These are phyloP conservation scores for Lasioglossum morio DNA, from an alignment of 2,888 invertebrate genomes.

Conservation along the genomic window DNA sequence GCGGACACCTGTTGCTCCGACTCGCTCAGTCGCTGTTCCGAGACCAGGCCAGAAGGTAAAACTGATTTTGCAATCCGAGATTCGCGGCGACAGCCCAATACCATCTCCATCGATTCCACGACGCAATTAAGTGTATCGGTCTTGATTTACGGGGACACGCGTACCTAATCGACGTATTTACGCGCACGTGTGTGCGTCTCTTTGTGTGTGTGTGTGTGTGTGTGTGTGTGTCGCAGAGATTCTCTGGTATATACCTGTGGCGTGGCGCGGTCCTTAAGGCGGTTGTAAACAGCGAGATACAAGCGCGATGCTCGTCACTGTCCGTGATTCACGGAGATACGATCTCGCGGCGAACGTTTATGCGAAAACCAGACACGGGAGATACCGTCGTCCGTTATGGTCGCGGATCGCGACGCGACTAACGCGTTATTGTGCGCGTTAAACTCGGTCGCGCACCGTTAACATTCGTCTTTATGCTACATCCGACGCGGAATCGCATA, in stretches of 20 bases:
- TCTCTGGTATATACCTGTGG: not conserved
- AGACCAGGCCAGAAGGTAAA: not conserved
- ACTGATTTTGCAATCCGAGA: not conserved
- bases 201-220: too few relatives aligned
- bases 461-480: conserved; percentile 31
- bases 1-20: conserved; percentile 47
- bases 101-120: not conserved
- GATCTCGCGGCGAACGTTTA: conserved; percentile 18
- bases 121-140: not conserved
- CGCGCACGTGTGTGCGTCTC: not conserved
- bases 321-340: conserved; percentile 25
- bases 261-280: not conserved
- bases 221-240: not conserved
- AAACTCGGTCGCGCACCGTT: conserved; percentile 52
- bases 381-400: conserved; percentile 4
- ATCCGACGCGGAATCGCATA: not conserved
- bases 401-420: conserved; percentile 38
- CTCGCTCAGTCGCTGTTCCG: not conserved
- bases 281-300: conserved; percentile 16
- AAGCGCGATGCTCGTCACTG: conserved; percentile 5
- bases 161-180: not conserved
- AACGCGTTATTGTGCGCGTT: conserved; percentile 54
- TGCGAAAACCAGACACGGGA: conserved; percentile 31
- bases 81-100: not conserved
- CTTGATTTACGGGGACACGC: conserved; percentile 1